phyloP scores from a whole-genome alignment of 2,888 invertebrate genomes.

The Sacculina carcini region DNA sequence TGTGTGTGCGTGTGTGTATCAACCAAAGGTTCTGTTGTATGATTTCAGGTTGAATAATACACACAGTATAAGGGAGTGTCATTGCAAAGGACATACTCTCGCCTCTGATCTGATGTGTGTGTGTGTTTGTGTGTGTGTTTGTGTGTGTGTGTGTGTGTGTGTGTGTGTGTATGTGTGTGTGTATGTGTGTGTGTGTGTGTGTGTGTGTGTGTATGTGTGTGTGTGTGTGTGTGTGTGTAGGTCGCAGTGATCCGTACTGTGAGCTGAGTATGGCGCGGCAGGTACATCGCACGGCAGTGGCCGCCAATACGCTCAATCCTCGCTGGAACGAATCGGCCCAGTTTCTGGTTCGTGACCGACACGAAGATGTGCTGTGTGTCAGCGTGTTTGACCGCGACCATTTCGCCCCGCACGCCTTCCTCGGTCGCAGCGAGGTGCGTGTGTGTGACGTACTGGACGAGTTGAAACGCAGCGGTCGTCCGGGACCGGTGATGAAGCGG shows the following conservation, averaged over 20 bases:
- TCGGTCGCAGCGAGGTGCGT: constrained; percentile 39
- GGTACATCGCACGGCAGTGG: constrained; percentile 34
- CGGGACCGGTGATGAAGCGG: constrained; percentile 35
- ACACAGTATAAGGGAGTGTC: too few species aligned
- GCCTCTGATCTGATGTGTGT: too few species aligned
- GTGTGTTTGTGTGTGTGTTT: too few species aligned
- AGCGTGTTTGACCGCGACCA: constrained; percentile 41
- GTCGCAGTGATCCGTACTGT: constrained; percentile 41
- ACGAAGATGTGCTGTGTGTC: constrained; percentile 38
- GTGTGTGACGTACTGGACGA: constrained; percentile 33
- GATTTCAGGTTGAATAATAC: too few species aligned
- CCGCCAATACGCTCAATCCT: constrained; percentile 31
- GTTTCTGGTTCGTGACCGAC: constrained; percentile 38
- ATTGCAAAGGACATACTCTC: too few species aligned
- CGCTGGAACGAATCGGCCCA: constrained; percentile 51
- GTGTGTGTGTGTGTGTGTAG: constrained; percentile 19
- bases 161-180: too few species aligned
- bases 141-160: too few species aligned
- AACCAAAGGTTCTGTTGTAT: too few species aligned
- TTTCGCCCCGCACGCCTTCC: constrained; percentile 43
- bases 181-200: background rate
- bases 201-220: background rate
- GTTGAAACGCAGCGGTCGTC: constrained; percentile 22
- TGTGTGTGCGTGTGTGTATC: too few species aligned
- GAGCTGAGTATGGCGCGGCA: constrained; percentile 44